Evolutionary conservation across 1,140 invertebrate genomes (phyloP), one percentile per base, ranked within the genome.

Genomic region (Cotesia vestalis): DNA sequence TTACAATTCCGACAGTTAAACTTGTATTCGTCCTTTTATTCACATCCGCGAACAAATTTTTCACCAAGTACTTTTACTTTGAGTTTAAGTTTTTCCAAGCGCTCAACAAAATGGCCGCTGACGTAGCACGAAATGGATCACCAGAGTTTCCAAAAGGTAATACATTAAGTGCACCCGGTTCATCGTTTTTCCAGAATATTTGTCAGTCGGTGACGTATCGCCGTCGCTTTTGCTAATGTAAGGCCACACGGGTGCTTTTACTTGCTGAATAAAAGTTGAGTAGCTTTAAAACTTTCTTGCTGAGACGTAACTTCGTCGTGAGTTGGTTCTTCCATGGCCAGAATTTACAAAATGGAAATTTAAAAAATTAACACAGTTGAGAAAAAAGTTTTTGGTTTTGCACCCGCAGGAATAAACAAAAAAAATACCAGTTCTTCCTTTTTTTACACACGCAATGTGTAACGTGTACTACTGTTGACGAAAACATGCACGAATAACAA

Each of bases 131-230:
- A 68, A 68, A 59, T 59, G 55, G 55, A 68, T 66, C 11, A 36
- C n/a, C 4, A 35, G 17, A 66, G 46, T 53, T 53, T 66, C 35
- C 9, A 35, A 4, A 57, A 71, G 27, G 59, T 46, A 62, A 73
- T 62, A 62, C 55, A 69, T 60, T 63, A 38, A 72, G 53, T 72
- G 66, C 60, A 57, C 60, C 17, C 55, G 66, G 62, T 34, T 68
- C 67, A 64, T 71, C 59, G 66, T 60, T 75, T 75, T 77, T 36
- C 71, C 68, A 51, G 69, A 75, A 73, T 73, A 74, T 77, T 72
- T 77, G 71, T 73, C 73, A 73, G 71, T 66, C 59, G 20, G 66
- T 77, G 76, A 77, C 69, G 71, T 73, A 77, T 75, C 51, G 71
- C 63, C 40, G 57, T 68, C 57, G 69, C 71, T 53, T 27, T 59